Percentiles rank a stretch among this genome's conserved stretches.
These are phyloP conservation scores for Ursus arctos DNA, from an alignment of 2,113 vertebrate species.

Conservation along the genomic window DNA sequence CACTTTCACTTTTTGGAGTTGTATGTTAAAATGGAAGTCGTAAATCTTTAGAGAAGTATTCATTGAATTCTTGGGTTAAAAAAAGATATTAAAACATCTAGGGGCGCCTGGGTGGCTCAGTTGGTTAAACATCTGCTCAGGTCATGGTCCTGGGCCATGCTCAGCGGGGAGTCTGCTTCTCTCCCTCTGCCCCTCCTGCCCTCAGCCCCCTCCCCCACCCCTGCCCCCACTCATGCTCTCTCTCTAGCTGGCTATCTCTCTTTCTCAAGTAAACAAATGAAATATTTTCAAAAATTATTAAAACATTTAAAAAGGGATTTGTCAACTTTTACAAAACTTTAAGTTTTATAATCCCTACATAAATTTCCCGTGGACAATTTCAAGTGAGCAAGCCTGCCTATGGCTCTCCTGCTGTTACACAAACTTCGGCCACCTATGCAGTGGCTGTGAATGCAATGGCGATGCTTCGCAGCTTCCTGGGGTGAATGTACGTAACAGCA, in stretches of 20 bases:
- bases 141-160: not conserved
- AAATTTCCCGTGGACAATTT: not conserved
- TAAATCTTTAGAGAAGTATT: not conserved
- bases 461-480: not conserved
- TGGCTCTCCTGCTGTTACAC: not conserved
- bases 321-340: not conserved
- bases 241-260: not conserved
- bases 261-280: not conserved
- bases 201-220: too few relatives aligned
- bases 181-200: not conserved
- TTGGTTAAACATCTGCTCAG: not conserved
- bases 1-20: not conserved
- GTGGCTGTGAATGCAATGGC: not conserved
- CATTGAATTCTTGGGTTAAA: not conserved
- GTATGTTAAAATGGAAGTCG: not conserved
- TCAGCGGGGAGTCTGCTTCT: not conserved
- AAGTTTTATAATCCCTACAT: not conserved
- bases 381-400: not conserved
- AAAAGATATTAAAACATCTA: not conserved
- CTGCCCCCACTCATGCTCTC: accelerated
- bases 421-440: not conserved
- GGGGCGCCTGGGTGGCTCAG: not conserved
- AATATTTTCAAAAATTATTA: not conserved
- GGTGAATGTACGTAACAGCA: not conserved
- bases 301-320: not conserved